Conservation (phyloP, 1,140 invertebrate genomes). For the Trichonephila clavata region DNA sequence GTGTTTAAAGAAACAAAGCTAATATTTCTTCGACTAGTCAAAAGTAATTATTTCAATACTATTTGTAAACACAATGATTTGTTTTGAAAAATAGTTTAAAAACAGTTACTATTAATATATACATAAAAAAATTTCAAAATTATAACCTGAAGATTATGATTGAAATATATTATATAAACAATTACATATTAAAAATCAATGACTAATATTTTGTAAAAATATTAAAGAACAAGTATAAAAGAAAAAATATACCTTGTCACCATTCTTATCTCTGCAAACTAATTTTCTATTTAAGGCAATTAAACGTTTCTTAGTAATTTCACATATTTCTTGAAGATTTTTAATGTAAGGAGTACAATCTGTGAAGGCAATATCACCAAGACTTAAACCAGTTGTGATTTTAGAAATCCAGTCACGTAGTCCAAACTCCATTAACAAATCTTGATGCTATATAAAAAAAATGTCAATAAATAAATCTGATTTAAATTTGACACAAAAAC, state of each 20-base stretch:
- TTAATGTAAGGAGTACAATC: constrained; percentile 30
- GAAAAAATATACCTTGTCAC: not conserved
- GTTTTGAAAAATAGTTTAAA: too few relatives aligned
- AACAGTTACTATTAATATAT: too few relatives aligned
- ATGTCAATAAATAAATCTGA: not conserved
- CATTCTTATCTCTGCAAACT: not conserved
- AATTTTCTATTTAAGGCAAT: not conserved
- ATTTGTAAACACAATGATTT: too few relatives aligned
- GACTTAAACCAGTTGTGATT: not conserved
- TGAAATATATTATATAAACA: too few relatives aligned
- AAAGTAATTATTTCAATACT: too few relatives aligned
- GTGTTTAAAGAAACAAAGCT: too few relatives aligned
- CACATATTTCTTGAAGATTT: not conserved
- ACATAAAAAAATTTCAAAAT: too few relatives aligned
- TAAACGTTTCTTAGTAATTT: not conserved
- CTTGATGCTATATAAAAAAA: not conserved
- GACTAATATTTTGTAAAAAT: not conserved
- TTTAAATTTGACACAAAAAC: not conserved
- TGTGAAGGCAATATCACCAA: not conserved
- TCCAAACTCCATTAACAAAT: not conserved
- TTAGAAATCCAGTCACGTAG: constrained; percentile 7
- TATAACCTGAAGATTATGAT: too few relatives aligned
- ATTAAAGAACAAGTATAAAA: not conserved
- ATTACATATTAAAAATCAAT: not conserved
- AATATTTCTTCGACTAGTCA: too few relatives aligned